Evolutionary conservation across 2,888 invertebrate species (phyloP).

Genomic region (Automeris io): DNA sequence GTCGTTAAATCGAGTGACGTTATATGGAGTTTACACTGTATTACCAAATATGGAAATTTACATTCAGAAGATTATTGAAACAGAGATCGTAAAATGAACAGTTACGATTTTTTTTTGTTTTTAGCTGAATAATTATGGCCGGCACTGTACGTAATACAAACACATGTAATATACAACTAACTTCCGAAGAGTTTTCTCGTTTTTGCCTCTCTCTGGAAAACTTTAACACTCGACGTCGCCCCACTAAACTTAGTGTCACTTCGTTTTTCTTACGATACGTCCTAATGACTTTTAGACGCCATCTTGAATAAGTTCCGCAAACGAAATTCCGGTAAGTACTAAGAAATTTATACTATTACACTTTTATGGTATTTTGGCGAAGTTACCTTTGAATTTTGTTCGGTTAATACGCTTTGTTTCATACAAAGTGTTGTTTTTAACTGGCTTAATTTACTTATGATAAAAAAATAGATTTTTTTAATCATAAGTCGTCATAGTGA

Average conservation of each 20-base stretch:
- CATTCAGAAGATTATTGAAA: too few species aligned
- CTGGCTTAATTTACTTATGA: too few species aligned
- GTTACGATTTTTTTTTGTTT: background rate
- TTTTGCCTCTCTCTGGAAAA: constrained; percentile 3
- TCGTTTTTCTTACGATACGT: constrained; percentile 7
- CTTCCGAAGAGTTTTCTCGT: constrained; percentile 4
- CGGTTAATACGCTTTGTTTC: too few species aligned
- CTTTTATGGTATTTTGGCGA: too few species aligned
- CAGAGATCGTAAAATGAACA: too few species aligned
- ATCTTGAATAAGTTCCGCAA: background rate
- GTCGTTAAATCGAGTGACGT: too few species aligned
- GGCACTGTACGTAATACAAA: constrained; percentile 1
- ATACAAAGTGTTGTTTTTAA: too few species aligned
- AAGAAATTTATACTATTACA: background rate
- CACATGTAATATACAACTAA: constrained; percentile 4
- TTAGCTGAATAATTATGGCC: background rate
- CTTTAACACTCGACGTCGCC: constrained; percentile 5
- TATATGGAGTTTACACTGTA: too few species aligned
- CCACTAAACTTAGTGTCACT: constrained; percentile 7
- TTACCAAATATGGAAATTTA: too few species aligned
- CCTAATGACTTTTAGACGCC: constrained; percentile 5
- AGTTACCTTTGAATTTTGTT: too few species aligned
- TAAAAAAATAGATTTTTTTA: too few species aligned
- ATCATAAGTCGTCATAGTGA: too few species aligned
- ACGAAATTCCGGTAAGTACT: background rate